A percentile compares a stretch with the other conserved stretches of the same genome.
These are phyloP conservation scores for Andricus grossulariae DNA, from an alignment of 1,140 invertebrate genomes.

Conservation along the genomic window DNA sequence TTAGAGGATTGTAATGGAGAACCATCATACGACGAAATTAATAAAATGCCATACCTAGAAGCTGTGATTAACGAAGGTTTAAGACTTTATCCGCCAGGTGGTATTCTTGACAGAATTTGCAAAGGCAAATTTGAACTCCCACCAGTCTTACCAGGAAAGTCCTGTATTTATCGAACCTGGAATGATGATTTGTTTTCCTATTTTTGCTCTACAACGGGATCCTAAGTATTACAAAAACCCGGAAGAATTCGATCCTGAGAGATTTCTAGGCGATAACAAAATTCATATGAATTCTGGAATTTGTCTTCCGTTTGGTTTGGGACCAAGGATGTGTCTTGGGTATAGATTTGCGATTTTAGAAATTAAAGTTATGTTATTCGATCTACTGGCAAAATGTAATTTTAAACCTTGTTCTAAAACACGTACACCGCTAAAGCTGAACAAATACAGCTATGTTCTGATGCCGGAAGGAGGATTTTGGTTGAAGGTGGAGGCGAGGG, in stretches of 20 bases:
- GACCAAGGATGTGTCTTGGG: background rate
- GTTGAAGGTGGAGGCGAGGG: background rate
- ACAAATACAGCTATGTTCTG: background rate
- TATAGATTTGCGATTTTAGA: no score
- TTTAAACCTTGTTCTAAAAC: background rate
- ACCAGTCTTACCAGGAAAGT: constrained; percentile 51
- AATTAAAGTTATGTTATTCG: background rate
- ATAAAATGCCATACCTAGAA: constrained; percentile 72
- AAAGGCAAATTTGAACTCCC: constrained; percentile 48
- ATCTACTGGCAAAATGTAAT: background rate
- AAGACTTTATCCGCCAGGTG: constrained; percentile 75
- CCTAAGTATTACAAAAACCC: constrained; percentile 72
- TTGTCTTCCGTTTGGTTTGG: constrained; percentile 1
- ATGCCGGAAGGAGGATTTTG: background rate
- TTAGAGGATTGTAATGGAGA: no score
- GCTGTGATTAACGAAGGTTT: constrained; percentile 76
- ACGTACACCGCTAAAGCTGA: background rate
- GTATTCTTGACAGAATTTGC: constrained; percentile 72
- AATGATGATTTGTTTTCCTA: constrained; percentile 57
- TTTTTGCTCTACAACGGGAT: constrained; percentile 73
- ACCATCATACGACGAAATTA: constrained; percentile 69
- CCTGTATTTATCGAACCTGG: constrained; percentile 66
- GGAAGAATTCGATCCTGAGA: no score
- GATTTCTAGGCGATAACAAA: constrained; percentile 34
- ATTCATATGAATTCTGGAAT: background rate